Evolutionary conservation across 2,888 invertebrate genomes (phyloP).

Genomic region (Drosophila sordidapex): DNA sequence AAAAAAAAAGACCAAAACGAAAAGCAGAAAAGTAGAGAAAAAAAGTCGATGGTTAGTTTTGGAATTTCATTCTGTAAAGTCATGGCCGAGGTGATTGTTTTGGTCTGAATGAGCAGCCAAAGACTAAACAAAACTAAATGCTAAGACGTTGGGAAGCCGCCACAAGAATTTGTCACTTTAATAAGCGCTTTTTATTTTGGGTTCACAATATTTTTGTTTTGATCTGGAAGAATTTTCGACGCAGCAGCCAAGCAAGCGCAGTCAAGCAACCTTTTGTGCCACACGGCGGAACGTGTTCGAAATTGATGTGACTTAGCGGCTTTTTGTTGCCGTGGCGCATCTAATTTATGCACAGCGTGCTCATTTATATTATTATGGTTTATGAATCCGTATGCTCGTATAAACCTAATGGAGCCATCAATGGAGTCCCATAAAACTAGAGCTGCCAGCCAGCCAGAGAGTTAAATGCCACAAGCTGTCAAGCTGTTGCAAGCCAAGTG

Average conservation of each 20-base stretch:
- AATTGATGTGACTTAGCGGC: conserved; percentile 53
- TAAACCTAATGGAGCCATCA: conserved; percentile 77
- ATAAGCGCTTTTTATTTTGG: conserved; percentile 69
- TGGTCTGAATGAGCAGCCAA: conserved; percentile 7
- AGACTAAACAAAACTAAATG: conserved; percentile 16
- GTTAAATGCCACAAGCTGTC: conserved; percentile 27
- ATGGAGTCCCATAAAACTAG: conserved; percentile 66
- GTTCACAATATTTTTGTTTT: conserved; percentile 22
- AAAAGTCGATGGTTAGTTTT: conserved; percentile 29
- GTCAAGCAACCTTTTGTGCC: conserved; percentile 35
- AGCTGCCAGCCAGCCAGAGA: conserved; percentile 24
- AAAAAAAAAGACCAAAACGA: neutral
- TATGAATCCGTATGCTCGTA: conserved; percentile 69
- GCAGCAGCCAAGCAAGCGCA: conserved; percentile 4
- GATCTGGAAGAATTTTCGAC: conserved; percentile 31
- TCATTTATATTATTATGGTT: conserved; percentile 71
- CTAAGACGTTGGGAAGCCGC: conserved; percentile 35
- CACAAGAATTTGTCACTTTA: conserved; percentile 74
- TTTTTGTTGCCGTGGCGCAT: conserved; percentile 34
- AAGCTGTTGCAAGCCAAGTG: conserved; percentile 38
- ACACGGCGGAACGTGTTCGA: conserved; percentile 57
- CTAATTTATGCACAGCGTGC: conserved; percentile 68
- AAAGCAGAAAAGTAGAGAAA: conserved; percentile 2
- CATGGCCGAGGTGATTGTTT: conserved; percentile 47
- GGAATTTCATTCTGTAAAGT: conserved; percentile 61